Conservation (phyloP, 2,797 vertebrate genomes). For the Sebastes ruberrimus region DNA sequence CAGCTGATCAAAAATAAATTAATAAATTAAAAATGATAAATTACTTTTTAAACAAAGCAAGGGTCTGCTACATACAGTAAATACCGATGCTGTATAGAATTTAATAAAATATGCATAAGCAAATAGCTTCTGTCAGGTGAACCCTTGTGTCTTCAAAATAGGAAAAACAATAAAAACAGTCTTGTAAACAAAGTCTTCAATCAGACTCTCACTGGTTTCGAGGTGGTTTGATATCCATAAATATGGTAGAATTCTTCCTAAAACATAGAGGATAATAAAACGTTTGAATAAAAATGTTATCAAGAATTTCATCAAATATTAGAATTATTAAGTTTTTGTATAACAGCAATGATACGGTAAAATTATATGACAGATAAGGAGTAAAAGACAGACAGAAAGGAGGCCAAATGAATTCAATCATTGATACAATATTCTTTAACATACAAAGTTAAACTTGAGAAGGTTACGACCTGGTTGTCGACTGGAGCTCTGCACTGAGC, state of each 20-base stretch:
- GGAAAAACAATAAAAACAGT: no score
- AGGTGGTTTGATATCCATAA: background rate
- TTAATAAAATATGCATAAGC: background rate
- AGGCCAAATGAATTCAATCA: background rate
- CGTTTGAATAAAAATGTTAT: background rate
- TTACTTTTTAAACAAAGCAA: background rate
- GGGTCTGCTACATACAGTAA: background rate
- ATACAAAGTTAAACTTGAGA: background rate
- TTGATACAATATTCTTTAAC: background rate
- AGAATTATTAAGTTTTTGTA: background rate
- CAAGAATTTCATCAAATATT: background rate
- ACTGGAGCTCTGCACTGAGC: no score
- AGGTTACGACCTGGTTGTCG: background rate
- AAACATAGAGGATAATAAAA: background rate
- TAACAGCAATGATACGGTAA: background rate
- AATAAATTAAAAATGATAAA: no score
- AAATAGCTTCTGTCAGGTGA: background rate
- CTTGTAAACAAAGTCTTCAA: background rate
- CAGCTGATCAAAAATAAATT: background rate
- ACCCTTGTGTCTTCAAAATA: background rate
- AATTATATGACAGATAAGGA: background rate
- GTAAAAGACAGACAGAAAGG: background rate
- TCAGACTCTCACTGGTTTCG: background rate
- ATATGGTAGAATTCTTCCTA: background rate
- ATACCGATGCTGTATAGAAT: background rate